These are phyloP conservation scores for Zoroaster sp. DNA, from an alignment of 53 echinoderm and acorn worm species.

Conservation along the genomic window DNA sequence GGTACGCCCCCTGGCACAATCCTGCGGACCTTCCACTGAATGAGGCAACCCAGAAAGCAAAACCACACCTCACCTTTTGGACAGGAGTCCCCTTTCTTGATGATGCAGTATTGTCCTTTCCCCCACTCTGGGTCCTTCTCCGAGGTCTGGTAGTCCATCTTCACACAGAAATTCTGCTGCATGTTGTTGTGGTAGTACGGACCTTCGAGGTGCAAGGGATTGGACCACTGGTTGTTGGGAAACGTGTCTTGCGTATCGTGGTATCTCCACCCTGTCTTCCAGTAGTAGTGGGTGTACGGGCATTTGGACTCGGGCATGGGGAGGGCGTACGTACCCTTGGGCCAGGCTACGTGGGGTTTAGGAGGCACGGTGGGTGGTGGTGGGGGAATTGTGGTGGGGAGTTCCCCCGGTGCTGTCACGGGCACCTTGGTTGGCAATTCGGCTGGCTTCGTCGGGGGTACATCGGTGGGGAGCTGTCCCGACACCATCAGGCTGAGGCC, in stretches of 20 bases:
- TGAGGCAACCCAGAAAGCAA: no score
- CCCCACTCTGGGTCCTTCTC: constrained; percentile 3
- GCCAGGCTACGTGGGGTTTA: constrained; percentile 26
- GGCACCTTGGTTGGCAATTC: neutral
- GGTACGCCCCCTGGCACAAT: no score
- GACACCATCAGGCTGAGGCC: neutral
- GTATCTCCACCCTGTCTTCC: constrained; percentile 52
- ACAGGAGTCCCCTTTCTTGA: constrained; percentile 30
- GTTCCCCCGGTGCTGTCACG: neutral
- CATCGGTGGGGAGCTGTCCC: neutral
- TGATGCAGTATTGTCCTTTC: constrained; percentile 56
- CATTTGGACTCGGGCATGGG: constrained; percentile 43
- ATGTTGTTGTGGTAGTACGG: constrained; percentile 24
- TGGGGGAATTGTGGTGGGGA: neutral
- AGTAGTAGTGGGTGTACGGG: constrained; percentile 50
- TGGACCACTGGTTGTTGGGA: constrained; percentile 63
- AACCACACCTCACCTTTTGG: neutral
- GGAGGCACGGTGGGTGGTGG: neutral
- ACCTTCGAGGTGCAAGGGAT: constrained; percentile 50
- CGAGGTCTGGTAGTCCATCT: constrained; percentile 32
- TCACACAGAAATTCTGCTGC: constrained; percentile 69
- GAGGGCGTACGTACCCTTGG: constrained; percentile 52
- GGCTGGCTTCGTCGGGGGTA: neutral
- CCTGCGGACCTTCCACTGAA: no score
- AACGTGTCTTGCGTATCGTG: constrained; percentile 57